A percentile compares a stretch with the other conserved stretches of the same genome.
Conservation (phyloP, 2,113 vertebrate genomes). For the Phycodurus eques region DNA sequence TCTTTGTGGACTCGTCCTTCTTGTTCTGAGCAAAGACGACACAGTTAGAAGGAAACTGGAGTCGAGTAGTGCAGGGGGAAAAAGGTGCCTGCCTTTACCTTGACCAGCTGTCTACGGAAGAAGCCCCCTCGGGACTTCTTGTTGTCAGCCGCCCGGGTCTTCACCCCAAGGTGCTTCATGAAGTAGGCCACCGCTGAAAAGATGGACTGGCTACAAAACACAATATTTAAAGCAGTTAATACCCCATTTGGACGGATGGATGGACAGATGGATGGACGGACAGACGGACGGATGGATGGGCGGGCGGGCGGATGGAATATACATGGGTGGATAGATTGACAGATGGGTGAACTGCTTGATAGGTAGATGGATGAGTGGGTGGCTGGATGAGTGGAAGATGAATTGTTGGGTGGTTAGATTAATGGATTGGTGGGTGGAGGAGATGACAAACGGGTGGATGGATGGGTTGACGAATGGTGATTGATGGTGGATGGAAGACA, state of each 20-base stretch:
- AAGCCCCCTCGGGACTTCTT: constrained; percentile 83
- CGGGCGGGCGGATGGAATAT: no score
- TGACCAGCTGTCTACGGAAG: constrained; percentile 76
- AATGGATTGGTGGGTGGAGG: no score
- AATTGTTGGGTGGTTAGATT: no score
- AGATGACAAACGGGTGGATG: no score
- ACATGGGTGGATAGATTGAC: no score
- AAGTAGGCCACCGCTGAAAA: constrained; percentile 78
- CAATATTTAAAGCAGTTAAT: not conserved
- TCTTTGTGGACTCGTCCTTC: constrained; percentile 76
- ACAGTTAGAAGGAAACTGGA: not conserved
- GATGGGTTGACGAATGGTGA: no score
- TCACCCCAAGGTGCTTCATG: constrained; percentile 88
- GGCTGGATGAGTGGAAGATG: no score
- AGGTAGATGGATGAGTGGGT: no score
- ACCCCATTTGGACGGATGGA: not conserved
- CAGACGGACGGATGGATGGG: no score
- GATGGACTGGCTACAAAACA: constrained; percentile 75
- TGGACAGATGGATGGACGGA: not conserved
- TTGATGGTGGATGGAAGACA: no score
- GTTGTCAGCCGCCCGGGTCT: constrained; percentile 79
- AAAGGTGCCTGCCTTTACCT: constrained; percentile 49
- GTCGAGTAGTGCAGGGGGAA: not conserved
- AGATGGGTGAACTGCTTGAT: no score
- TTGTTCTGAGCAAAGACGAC: constrained; percentile 58